Evolutionary conservation across 2,797 vertebrate genomes (phyloP).

Genomic region (Carcharodon carcharias): DNA sequence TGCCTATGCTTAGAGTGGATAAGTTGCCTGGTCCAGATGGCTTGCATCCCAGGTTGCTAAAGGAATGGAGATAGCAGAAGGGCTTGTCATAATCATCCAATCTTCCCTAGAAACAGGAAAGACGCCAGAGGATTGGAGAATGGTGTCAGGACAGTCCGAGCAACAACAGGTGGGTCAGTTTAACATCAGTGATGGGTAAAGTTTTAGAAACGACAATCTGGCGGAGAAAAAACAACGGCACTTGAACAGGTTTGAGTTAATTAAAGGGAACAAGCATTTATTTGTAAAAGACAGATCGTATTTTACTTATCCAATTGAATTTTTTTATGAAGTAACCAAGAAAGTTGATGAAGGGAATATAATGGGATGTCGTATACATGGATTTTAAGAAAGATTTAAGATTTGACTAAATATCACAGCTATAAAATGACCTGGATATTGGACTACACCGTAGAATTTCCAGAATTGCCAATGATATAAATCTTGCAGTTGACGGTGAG

Average conservation of each 20-base stretch:
- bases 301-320: background rate
- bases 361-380: background rate
- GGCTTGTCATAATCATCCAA: background rate
- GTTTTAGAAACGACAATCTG: background rate
- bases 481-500: background rate
- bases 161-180: background rate
- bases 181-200: background rate
- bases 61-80: background rate
- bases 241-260: background rate
- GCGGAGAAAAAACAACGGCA: background rate
- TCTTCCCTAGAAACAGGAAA: background rate
- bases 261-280: background rate
- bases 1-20: background rate
- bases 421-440: background rate
- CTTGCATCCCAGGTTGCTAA: background rate
- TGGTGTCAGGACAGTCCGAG: background rate
- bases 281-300: too few species aligned
- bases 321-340: background rate
- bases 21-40: background rate
- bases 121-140: background rate
- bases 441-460: background rate
- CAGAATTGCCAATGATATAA: background rate
- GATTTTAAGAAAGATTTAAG: background rate
- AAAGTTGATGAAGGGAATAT: background rate
- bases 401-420: background rate